Percentiles rank a stretch among this genome's conserved stretches.
Conservation (phyloP, 2,888 invertebrate genomes). For the Nymphalis urticae region DNA sequence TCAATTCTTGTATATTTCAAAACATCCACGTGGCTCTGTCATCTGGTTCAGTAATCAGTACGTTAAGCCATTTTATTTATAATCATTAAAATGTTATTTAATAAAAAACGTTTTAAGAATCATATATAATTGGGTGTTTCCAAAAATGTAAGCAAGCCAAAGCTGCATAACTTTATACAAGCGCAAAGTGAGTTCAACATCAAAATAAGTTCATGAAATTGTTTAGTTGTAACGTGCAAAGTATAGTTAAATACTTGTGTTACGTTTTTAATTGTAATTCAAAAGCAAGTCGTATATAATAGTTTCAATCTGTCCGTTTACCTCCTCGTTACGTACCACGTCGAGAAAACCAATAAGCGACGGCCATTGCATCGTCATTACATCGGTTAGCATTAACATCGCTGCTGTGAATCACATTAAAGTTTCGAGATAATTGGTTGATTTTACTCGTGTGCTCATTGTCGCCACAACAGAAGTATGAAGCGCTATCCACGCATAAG, state of each 20-base stretch:
- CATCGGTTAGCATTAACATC: too few relatives aligned
- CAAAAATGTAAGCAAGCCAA: not conserved
- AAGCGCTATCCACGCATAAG: too few relatives aligned
- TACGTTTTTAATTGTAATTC: not conserved
- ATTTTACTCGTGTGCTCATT: not conserved
- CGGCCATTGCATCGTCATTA: not conserved
- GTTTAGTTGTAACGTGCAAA: not conserved
- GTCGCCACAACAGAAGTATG: too few relatives aligned
- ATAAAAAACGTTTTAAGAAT: not conserved
- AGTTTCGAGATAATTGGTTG: not conserved
- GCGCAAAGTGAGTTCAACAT: too few relatives aligned
- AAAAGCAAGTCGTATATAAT: not conserved
- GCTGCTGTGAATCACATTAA: not conserved
- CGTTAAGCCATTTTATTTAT: not conserved
- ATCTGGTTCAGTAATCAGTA: not conserved
- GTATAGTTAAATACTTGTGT: not conserved
- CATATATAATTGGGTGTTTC: not conserved
- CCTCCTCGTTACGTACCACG: not conserved
- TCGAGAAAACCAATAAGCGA: conserved; percentile 4
- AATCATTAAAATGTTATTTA: too few relatives aligned
- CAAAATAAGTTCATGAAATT: too few relatives aligned
- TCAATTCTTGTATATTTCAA: conserved; percentile 1
- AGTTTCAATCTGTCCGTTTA: not conserved
- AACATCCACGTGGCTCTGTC: conserved; percentile 28
- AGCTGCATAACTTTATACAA: too few relatives aligned